A percentile compares a stretch with the other conserved stretches of the same genome.
These are phyloP conservation scores for Sympetrum striolatum DNA, from an alignment of 2,888 invertebrate species.

Conservation along the genomic window DNA sequence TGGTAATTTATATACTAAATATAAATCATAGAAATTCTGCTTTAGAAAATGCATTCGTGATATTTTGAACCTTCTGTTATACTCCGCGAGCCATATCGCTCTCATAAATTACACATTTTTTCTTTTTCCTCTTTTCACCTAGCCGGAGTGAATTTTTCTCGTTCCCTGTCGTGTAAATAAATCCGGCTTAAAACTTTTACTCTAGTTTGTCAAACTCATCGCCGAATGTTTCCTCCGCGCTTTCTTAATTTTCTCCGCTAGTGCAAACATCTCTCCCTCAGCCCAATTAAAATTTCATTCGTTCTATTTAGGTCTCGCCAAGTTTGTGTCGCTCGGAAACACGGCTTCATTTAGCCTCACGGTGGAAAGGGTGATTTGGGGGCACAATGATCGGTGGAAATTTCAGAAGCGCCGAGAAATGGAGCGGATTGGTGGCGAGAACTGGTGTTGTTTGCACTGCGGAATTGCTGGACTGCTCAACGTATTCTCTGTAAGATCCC, in stretches of 20 bases:
- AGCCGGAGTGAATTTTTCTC: not conserved
- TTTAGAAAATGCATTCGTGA: too few relatives aligned
- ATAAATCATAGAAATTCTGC: too few relatives aligned
- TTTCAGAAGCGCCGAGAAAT: not conserved
- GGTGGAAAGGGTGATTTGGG: not conserved
- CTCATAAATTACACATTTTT: not conserved
- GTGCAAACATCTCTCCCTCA: not conserved
- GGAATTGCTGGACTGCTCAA: not conserved
- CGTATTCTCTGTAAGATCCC: not conserved
- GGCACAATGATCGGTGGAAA: not conserved
- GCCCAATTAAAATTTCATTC: conserved; percentile 15
- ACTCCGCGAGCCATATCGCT: too few relatives aligned
- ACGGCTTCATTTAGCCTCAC: not conserved
- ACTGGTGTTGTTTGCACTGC: not conserved
- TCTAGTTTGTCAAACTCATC: not conserved
- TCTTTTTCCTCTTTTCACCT: not conserved
- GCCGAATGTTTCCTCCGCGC: not conserved
- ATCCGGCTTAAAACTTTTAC: not conserved
- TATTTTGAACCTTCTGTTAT: too few relatives aligned
- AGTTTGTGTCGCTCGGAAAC: not conserved
- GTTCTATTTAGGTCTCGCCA: not conserved
- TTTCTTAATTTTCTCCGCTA: conserved; percentile 13
- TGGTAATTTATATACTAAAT: too few relatives aligned
- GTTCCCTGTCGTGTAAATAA: not conserved
- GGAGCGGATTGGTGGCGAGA: not conserved